Evolutionary conservation across 2,888 invertebrate species (phyloP), one percentile per base, ranked within the genome.

Genomic region (Drosophila recens): DNA sequence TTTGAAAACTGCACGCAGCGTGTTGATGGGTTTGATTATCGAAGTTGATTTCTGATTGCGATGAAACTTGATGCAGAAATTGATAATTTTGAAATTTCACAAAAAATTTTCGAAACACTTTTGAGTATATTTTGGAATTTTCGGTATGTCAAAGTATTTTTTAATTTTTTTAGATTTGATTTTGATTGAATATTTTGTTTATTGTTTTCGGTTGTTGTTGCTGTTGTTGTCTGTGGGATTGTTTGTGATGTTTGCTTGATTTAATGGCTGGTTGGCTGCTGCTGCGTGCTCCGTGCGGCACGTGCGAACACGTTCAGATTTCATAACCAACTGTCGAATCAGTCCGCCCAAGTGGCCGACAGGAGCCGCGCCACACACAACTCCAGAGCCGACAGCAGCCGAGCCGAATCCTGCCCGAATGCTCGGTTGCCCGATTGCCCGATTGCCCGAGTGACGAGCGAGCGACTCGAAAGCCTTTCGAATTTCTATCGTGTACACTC

Each of bases 291-390:
- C 82, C 82, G 87, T 83, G 80, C 87, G 84, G 85, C 90, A 90
- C 90, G 90, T 91, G 90, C 90, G 82, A 89, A 83, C 90, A 85
- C 90, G 86, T 89, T 89, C 79, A 91, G 91, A 90, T 85, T 90
- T 91, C 89, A 88, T 90, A 89, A 91, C 90, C 91, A 86, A 91
- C 91, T 91, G 90, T 86, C 82, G 89, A 88, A 75, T 66, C 80
- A 59, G 57, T 49, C 42, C 11, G 46, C 17, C 61, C 68, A 63
- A 72, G 43, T n/a, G 51, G 48, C 67, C 69, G 85, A 75, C 75
- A 62, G 59, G 53, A 67, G 69, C 58, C 59, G 64, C 40, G 53
- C 30, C 49, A 48, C 42, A 49, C n/a, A 20, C 45, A 34, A 30
- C 36, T 20, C 13, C n/a, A 36, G 6, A 53, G 38, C 58, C 62